A percentile compares a stretch with the other conserved stretches of the same genome.
phyloP scores from a whole-genome alignment of 2,888 invertebrate species.

The Eudemis profundana region DNA sequence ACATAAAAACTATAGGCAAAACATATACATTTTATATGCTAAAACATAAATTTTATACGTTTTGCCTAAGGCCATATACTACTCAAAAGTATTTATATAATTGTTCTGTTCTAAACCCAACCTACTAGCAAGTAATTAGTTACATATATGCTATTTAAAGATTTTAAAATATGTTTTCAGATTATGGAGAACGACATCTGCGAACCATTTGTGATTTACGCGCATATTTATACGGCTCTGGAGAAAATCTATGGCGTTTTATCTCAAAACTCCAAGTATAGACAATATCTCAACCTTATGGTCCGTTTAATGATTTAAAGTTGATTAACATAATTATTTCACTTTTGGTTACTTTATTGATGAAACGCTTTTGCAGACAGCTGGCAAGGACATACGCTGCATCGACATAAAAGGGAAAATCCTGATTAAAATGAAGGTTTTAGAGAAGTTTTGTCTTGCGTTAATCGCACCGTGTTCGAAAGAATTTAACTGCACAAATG shows the following conservation, averaged over 20 bases:
- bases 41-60: too few relatives aligned
- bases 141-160: background rate
- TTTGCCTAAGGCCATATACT: too few relatives aligned
- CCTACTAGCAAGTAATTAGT: too few relatives aligned
- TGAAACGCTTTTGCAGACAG: slow-evolving; percentile 59
- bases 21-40: too few relatives aligned
- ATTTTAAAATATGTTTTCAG: slow-evolving; percentile 53
- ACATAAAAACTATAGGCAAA: too few relatives aligned
- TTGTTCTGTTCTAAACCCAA: too few relatives aligned
- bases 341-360: slow-evolving; percentile 55
- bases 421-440: slow-evolving; percentile 73
- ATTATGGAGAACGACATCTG: slow-evolving; percentile 79
- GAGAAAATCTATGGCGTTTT: slow-evolving; percentile 76
- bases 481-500: slow-evolving; percentile 51
- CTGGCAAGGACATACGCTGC: slow-evolving; percentile 70
- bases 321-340: background rate
- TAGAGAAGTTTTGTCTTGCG: slow-evolving; percentile 77
- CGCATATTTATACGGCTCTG: slow-evolving; percentile 77
- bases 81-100: too few relatives aligned
- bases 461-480: slow-evolving; percentile 74
- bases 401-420: slow-evolving; percentile 78
- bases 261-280: slow-evolving; percentile 76
- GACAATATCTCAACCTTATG: slow-evolving; percentile 71
- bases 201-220: slow-evolving; percentile 79
- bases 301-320: slow-evolving; percentile 52